Evolutionary conservation across 2,113 vertebrate genomes (phyloP).

Genomic region (Puma concolor): DNA sequence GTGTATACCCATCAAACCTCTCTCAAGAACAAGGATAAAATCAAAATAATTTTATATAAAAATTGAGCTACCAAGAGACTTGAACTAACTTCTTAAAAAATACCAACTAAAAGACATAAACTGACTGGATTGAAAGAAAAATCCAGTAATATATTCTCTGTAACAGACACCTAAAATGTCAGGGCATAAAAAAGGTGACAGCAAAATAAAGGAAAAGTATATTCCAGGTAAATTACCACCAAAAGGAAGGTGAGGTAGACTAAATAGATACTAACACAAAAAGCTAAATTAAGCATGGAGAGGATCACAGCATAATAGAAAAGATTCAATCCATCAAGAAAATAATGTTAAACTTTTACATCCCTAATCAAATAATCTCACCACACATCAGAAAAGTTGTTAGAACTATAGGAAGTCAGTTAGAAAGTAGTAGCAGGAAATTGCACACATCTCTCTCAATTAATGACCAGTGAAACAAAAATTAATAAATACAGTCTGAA

Average conservation of each 20-base stretch:
- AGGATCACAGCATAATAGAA: neutral
- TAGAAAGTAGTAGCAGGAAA: neutral
- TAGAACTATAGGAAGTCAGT: neutral
- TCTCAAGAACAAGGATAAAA: slow-evolving; percentile 42
- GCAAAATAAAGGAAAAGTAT: neutral
- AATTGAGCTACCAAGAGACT: slow-evolving; percentile 8
- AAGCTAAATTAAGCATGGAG: neutral
- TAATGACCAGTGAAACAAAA: neutral
- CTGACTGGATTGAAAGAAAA: neutral
- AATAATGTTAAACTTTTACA: neutral
- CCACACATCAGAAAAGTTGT: neutral
- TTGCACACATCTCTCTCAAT: neutral
- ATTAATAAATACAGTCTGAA: neutral
- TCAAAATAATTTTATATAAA: slow-evolving; percentile 25
- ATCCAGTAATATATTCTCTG: neutral
- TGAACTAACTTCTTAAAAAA: slow-evolving; percentile 5
- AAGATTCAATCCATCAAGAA: neutral
- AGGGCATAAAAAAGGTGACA: neutral
- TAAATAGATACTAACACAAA: neutral
- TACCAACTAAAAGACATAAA: neutral
- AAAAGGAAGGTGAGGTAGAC: neutral
- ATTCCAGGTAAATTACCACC: neutral
- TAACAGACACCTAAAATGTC: neutral
- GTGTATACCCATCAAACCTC: neutral
- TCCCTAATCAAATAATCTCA: neutral